Base-by-base conservation (phyloP, 2,113 vertebrate species). In the Donacobius atricapilla region DNA sequence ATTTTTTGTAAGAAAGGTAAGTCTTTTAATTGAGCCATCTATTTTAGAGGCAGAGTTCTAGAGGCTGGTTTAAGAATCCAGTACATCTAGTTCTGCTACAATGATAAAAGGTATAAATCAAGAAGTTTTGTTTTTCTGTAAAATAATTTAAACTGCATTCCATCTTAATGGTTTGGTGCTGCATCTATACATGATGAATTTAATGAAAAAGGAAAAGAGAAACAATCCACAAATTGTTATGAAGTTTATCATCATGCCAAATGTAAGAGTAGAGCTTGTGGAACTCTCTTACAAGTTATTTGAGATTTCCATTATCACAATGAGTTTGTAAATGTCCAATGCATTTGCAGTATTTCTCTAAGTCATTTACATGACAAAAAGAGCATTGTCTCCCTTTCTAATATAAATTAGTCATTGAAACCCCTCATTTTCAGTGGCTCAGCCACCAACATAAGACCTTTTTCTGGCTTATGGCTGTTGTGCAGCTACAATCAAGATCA, bases 341-440 rank as follows among this genome's bases (percentile, higher is more conserved):
- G 42, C 39, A 93, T 89, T 89, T 87, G 63, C 51, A 42, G 61
- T 64, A 76, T 73, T 76, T 88, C 63, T 78, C 79, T 73, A 79
- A 92, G 79, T 39, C 16, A 92, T 72, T 95, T 57, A 51, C 20
- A 76, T 87, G 78, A 42, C 83, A 56, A 64, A 79, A 87, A 86
- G 88, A 48, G 15, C 73, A 71, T 81, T 86, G 40, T 83, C 72
- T 87, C 76, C 27, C 44, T 82, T 79, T 78, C 50, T 71, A 83
- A 88, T 76, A 93, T 80, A 82, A 80, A 95, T 78, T 42, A 96
- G 44, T 33, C n/a, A 83, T 61, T 54, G 91, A 83, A 83, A 87
- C 50, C 33, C 42, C 9, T 54, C 7, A 66, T 84, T 96, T 92
- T 96, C 58, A 78, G 76, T 75, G 42, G 42, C 50, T 81, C 37